These are phyloP conservation scores for Corythornis madagascariensis DNA, from an alignment of 2,113 vertebrate genomes.

Conservation along the genomic window DNA sequence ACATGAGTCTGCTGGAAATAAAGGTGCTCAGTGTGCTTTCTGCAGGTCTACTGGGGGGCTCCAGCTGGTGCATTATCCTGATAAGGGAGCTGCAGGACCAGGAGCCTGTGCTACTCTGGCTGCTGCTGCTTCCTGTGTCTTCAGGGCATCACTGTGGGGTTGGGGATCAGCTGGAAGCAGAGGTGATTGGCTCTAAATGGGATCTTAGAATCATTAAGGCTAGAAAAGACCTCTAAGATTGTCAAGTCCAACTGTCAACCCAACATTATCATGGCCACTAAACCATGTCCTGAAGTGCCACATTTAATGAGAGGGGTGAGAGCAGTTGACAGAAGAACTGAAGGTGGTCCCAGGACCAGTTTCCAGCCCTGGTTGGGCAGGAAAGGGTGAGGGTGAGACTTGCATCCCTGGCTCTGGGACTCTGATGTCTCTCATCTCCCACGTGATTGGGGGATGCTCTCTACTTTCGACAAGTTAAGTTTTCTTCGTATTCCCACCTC, in stretches of 20 bases:
- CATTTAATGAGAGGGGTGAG: no score
- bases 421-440: not conserved
- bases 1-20: not conserved
- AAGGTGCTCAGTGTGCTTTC: not conserved
- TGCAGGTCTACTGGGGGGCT: not conserved
- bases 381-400: not conserved
- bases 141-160: not conserved
- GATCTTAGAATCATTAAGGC: no score
- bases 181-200: fast-evolving
- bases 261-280: no score
- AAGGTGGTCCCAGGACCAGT: fast-evolving
- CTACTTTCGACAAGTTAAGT: not conserved
- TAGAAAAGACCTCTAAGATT: no score
- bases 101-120: fast-evolving
- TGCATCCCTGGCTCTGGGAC: not conserved
- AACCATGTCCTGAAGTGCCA: no score
- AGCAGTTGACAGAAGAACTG: not conserved
- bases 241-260: no score
- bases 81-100: not conserved
- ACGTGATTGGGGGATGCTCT: not conserved
- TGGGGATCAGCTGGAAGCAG: not conserved
- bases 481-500: not conserved
- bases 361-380: not conserved
- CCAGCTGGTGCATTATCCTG: not conserved
- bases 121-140: not conserved